A percentile compares a stretch with the other conserved stretches of the same genome.
phyloP scores from a whole-genome alignment of 2,113 vertebrate species.

The Scytalopus superciliaris region DNA sequence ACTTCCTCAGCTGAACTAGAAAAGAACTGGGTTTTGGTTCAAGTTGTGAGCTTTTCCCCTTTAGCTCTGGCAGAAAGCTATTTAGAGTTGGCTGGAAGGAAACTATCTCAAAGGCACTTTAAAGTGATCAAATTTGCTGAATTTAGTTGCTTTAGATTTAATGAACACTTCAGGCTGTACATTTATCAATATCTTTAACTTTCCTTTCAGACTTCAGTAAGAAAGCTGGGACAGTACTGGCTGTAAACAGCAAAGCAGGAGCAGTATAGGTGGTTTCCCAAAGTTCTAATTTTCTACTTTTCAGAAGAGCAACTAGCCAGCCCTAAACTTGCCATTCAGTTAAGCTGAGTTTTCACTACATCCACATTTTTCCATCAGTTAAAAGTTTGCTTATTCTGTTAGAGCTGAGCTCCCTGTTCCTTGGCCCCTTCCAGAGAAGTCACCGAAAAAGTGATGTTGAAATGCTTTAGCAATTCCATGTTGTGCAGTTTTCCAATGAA shows the following conservation, averaged over 20 bases:
- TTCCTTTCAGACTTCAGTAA: neutral
- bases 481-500: neutral
- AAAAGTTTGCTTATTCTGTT: neutral
- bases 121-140: neutral
- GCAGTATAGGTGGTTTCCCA: neutral
- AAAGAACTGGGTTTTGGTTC: neutral
- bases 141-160: neutral
- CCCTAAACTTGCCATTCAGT: neutral
- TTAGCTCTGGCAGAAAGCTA: constrained; percentile 24
- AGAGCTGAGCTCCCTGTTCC: neutral
- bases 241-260: neutral
- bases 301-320: neutral
- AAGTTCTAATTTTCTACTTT: neutral
- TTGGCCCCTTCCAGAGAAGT: neutral
- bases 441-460: neutral
- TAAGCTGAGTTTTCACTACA: neutral
- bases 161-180: neutral
- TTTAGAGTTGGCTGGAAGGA: neutral
- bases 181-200: neutral
- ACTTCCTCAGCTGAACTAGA: neutral
- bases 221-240: neutral
- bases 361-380: neutral
- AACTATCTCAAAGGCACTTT: constrained; percentile 59
- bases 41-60: neutral
- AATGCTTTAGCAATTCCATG: neutral